Conservation (phyloP, 2,113 vertebrate species). For the Elgaria multicarinata region DNA sequence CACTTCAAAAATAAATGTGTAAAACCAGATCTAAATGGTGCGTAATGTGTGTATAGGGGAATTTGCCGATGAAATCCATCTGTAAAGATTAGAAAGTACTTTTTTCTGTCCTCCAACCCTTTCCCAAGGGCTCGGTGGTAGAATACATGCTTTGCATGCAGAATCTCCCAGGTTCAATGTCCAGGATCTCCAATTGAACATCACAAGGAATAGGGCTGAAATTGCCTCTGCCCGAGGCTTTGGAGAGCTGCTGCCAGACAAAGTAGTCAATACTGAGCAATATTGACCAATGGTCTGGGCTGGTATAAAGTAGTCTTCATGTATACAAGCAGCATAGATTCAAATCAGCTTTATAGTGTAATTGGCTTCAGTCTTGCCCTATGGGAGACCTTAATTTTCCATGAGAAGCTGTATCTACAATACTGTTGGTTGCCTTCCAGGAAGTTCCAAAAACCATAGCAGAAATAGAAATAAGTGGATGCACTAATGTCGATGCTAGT, state of each 20-base stretch:
- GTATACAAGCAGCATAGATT: neutral
- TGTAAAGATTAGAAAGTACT: neutral
- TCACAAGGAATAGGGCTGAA: neutral
- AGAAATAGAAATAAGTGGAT: neutral
- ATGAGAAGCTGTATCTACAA: neutral
- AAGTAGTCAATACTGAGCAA: neutral
- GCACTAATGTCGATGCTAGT: too few species aligned
- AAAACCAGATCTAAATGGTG: neutral
- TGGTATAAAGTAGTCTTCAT: neutral
- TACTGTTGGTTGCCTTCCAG: neutral
- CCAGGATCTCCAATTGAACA: neutral
- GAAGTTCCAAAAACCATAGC: neutral
- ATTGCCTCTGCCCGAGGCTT: too few species aligned
- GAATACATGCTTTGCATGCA: neutral
- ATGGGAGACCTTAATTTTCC: neutral
- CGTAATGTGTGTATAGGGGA: neutral
- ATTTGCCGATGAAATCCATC: neutral
- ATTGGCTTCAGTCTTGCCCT: neutral
- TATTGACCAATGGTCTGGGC: neutral
- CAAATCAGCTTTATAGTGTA: neutral
- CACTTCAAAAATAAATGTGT: neutral
- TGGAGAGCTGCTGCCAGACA: neutral
- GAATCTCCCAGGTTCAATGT: neutral
- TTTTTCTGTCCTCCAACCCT: neutral
- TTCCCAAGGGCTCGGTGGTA: neutral